Percentiles rank a stretch among this genome's conserved stretches.
Conservation (phyloP, 2,113 vertebrate species). For the Phrynosoma platyrhinos region DNA sequence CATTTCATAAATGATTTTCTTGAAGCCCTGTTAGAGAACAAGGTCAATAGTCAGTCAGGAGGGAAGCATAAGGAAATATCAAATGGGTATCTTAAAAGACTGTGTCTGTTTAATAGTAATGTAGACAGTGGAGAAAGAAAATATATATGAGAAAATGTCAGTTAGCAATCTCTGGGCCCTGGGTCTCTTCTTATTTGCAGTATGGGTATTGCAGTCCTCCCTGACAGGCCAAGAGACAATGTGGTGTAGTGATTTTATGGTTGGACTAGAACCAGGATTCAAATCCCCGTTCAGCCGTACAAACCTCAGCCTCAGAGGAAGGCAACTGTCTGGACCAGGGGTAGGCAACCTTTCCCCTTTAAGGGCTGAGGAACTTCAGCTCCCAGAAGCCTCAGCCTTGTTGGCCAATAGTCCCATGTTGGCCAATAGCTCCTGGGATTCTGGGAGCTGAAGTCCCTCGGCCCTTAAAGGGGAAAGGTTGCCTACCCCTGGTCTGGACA, state of each 20-base stretch:
- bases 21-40: conserved; percentile 25
- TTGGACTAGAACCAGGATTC: neutral
- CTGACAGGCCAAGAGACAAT: neutral
- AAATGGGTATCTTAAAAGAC: conserved; percentile 58
- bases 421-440: too few species aligned
- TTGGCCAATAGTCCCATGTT: too few species aligned
- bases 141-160: neutral
- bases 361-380: too few species aligned
- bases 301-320: too few species aligned
- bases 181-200: neutral
- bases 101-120: conserved; percentile 46
- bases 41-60: conserved; percentile 35
- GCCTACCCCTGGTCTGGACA: too few species aligned
- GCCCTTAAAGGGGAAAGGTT: too few species aligned
- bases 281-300: too few species aligned
- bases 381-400: too few species aligned
- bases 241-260: neutral
- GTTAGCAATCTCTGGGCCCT: neutral
- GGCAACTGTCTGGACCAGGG: too few species aligned
- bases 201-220: neutral
- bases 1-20: conserved; percentile 66
- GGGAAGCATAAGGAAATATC: conserved; percentile 54
- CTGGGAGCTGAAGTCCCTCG: too few species aligned
- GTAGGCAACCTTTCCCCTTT: too few species aligned
- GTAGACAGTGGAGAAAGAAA: conserved; percentile 1